Evolutionary conservation across 2,113 vertebrate species (phyloP), one percentile per base, ranked within the genome.

Genomic region (Neolamprologus caudopunctatus): DNA sequence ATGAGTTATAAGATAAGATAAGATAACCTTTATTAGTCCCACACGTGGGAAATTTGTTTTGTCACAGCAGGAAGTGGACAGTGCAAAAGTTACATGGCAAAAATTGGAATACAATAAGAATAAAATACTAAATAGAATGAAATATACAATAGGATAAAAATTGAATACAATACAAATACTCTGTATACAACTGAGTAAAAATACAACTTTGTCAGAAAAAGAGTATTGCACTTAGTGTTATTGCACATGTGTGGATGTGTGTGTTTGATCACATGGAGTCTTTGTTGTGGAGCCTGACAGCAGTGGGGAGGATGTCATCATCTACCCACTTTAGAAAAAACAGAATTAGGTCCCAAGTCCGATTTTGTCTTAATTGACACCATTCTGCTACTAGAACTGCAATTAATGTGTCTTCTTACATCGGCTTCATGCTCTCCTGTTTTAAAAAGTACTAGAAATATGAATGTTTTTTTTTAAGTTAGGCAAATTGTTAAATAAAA

Each of bases 211-310:
- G 24, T 0, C 55, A 28, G 24, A 14, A 8, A 57, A 57, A 28
- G 24, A 57, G 24, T 57, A 9, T 28, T 28, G 55, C 24, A 28
- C 2, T 3, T 58, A 28, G 4, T 57, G 24, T 58, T 58, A 28
- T 28, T 58, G 24, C 55, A 28, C 0, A 28, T 57, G 13, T 58
- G 55, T 58, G 24, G 55, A 58, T 28, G 55, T 58, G 13, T 58
- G 55, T 28, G 24, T 58, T 58, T 1, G 24, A 16, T 58, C 24
- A 58, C 0, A 0, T 28, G 24, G 55, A 58, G 55, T 28, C 24
- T 28, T 28, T 58, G 24, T 58, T 58, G 55, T 58, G 55, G 24
- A 58, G 24, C 2, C 24, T 16, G 26, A 0, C 55, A 28, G 26
- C 26, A 58, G 55, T 28, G 24, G 8, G 8, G 21, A 55, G 54